Evolutionary conservation across 2,888 invertebrate species (phyloP), one percentile per base, ranked within the genome.

Genomic region (Polydrusus pterygomalis): DNA sequence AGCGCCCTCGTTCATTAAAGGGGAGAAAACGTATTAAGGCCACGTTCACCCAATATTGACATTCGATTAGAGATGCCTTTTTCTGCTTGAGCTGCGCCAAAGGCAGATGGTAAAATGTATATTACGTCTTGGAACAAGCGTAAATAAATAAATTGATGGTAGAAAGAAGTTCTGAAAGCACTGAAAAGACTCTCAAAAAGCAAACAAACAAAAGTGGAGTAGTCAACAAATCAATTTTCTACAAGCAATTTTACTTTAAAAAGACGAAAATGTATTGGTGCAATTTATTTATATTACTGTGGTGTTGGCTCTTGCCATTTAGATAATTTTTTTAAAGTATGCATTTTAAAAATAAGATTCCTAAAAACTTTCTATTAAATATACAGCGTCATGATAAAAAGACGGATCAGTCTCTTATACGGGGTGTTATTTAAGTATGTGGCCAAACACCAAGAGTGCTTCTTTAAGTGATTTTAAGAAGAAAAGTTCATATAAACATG

Each of bases 11-110:
- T 54, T 68, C 56, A 38, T 69, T 56, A 56, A 54, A 49, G 45
- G 40, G 56, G 56, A 56, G 43, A 38, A 65, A 64, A 56, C 51
- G 47, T 49, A 40, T 71, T 49, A n/a, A 63, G 34, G 51, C 65
- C 73, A 58, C 67, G 73, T 67, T 73, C 67, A 20, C 38, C 60
- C 43, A 73, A 73, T 73, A 58, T 73, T 73, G 73, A 73, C 67
- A 65, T 54, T 73, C 73, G 73, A 73, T 73, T 67, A 67, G 60
- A 58, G 43, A 9, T 40, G 71, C 54, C 51, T 45, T 71, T 71
- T 62, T 47, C 45, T 45, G 51, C 43, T 63, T 8, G 69, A 40
- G 38, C 20, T 5, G 34, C 17, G 43, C 25, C 40, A 63, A 60
- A 70, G 20, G 63, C 13, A 63, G 13, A 38, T 43, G 38, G 17